phyloP scores from a whole-genome alignment of 2,888 invertebrate species.

The Sesamia inferens region DNA sequence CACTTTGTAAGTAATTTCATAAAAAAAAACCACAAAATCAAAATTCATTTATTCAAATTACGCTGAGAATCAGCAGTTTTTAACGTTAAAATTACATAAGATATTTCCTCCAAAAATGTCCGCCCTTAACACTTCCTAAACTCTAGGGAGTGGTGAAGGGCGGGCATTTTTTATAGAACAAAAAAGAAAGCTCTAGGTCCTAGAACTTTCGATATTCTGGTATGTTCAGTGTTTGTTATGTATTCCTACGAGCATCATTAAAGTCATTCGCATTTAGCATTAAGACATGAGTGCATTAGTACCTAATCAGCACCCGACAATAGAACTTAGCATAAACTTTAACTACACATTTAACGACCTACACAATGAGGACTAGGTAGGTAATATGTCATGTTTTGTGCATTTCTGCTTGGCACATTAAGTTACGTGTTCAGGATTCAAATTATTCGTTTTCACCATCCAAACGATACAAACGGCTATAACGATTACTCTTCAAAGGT shows the following conservation, averaged over 20 bases:
- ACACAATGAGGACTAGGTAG: slow-evolving; percentile 6
- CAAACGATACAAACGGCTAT: slow-evolving; percentile 68
- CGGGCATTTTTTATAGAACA: too few relatives aligned
- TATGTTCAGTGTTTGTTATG: background rate
- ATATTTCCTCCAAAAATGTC: too few relatives aligned
- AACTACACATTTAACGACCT: slow-evolving; percentile 23
- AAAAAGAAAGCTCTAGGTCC: too few relatives aligned
- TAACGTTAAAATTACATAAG: too few relatives aligned
- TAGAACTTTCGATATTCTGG: too few relatives aligned
- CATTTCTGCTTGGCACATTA: slow-evolving; percentile 21
- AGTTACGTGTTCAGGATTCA: slow-evolving; percentile 58
- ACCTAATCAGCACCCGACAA: slow-evolving; percentile 18
- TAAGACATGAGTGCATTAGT: slow-evolving; percentile 3
- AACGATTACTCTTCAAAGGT: slow-evolving; percentile 74
- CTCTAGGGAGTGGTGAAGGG: too few relatives aligned
- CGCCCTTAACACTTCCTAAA: too few relatives aligned
- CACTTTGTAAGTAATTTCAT: too few relatives aligned
- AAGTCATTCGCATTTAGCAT: slow-evolving; percentile 10
- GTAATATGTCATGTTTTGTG: slow-evolving; percentile 20
- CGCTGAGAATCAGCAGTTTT: too few relatives aligned
- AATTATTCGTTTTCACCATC: slow-evolving; percentile 67
- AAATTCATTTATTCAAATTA: too few relatives aligned
- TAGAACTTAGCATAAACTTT: slow-evolving; percentile 27
- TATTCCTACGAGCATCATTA: slow-evolving; percentile 2
- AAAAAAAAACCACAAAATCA: too few relatives aligned